Conservation (phyloP, 2,888 invertebrate genomes). For the Cephonodes hylas region DNA sequence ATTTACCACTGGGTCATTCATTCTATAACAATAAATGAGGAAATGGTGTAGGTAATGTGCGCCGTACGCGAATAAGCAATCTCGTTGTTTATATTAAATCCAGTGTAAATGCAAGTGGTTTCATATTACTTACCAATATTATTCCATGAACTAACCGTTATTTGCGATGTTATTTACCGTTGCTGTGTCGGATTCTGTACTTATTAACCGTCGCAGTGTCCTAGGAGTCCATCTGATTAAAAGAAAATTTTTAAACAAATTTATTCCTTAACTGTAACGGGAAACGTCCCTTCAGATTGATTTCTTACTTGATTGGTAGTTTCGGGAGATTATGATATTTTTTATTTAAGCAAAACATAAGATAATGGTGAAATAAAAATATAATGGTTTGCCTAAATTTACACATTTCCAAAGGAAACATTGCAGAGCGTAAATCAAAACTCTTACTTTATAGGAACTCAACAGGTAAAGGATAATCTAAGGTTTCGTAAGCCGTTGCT, state of each 20-base stretch:
- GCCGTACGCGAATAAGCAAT: background rate
- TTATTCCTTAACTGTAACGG: no score
- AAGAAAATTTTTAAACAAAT: background rate
- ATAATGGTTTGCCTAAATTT: no score
- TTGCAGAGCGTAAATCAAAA: background rate
- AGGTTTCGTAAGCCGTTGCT: no score
- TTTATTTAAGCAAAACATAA: no score
- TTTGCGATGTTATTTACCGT: conserved; percentile 41
- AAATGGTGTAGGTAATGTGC: background rate
- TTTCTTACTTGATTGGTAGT: no score
- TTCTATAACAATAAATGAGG: background rate
- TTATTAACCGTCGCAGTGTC: conserved; percentile 60
- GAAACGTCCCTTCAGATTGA: no score
- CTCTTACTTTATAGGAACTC: background rate
- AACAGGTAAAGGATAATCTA: no score
- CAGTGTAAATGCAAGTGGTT: background rate
- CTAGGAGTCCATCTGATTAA: conserved; percentile 63
- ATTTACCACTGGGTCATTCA: background rate
- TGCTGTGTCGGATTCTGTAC: conserved; percentile 56
- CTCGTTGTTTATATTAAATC: background rate
- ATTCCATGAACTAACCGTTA: conserved; percentile 33
- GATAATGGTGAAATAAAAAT: no score
- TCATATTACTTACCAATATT: background rate
- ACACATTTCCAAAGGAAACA: background rate
- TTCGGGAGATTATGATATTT: no score